Base-by-base conservation (phyloP, 2,888 invertebrate species). In the Philhelius pedissequus region DNA sequence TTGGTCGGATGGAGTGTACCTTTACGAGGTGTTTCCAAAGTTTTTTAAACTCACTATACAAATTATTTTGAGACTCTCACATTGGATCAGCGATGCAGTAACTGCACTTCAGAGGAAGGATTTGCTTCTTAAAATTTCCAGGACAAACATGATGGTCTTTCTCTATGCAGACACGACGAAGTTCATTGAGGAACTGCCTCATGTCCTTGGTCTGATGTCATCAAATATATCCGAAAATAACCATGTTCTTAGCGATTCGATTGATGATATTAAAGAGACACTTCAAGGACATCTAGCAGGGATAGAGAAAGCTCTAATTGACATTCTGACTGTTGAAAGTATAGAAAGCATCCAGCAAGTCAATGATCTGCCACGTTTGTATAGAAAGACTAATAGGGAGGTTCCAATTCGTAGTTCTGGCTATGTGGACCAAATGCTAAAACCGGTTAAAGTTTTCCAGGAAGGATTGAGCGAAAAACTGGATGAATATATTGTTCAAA, bases 11-110 rank as follows among this genome's bases (percentile, higher is more conserved):
- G 95, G 96, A 32, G 93, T 98, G 7, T 98, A 95, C 90, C 93
- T 99, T 64, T 92, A 94, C 25, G 95, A 96, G 75, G 92, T 97
- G 1, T 94, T 94, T 70, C 95, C 95, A 89, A 96, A 96, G 89
- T 97, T 98, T 92, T 97, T 97, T 94, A 98, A 97, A 91, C 93
- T 98, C 7, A 95, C 95, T 20, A 92, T 98, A 81, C 96, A 98
- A 92, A 92, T 98, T 43, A 89, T 97, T 50, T 94, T 96, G 50
- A 94, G 98, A 88, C 96, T 96, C 90, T 92, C 94, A 9, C 94
- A 94, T n/a, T 97, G 97, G 95, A 93, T 94, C 66, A 91, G 91
- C 35, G 91, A 89, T 15, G 90, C 93, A 18, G 93, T 94, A 2
- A 45, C 7, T 2, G 74, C 76, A 4, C 45, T 87, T 4, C 84